Evolutionary conservation across 2,797 vertebrate genomes (phyloP).

Genomic region (Antrozous pallidus): DNA sequence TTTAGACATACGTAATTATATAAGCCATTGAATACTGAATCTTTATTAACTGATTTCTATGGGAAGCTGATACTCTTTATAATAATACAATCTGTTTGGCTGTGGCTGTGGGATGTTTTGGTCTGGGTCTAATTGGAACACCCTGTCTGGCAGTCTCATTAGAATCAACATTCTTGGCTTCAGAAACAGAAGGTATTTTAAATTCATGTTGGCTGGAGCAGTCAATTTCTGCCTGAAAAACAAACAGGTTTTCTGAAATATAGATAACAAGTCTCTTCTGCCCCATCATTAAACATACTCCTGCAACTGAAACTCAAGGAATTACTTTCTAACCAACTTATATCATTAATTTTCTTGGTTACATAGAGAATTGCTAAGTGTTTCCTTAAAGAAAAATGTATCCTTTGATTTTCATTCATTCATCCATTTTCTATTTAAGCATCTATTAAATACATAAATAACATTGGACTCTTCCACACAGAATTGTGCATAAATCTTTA

Average conservation of each 20-base stretch:
- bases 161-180: background rate
- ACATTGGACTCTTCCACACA: background rate
- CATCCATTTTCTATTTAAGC: background rate
- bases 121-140: conserved; percentile 1
- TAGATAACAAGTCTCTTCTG: background rate
- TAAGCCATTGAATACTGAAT: background rate
- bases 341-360: background rate
- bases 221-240: conserved; percentile 32
- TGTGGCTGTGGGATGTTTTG: background rate
- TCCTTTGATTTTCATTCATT: background rate
- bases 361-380: background rate
- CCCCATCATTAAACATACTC: background rate
- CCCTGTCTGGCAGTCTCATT: background rate
- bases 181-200: background rate
- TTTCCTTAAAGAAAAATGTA: background rate
- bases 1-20: background rate
- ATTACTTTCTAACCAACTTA: conserved; percentile 29
- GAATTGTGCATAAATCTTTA: background rate
- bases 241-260: background rate
- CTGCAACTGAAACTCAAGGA: background rate
- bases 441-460: background rate
- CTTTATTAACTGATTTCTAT: conserved; percentile 25
- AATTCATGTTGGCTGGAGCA: background rate
- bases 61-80: background rate
- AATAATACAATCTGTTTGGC: background rate